Conservation (phyloP, 1,140 invertebrate species). For the Portunus trituberculatus region DNA sequence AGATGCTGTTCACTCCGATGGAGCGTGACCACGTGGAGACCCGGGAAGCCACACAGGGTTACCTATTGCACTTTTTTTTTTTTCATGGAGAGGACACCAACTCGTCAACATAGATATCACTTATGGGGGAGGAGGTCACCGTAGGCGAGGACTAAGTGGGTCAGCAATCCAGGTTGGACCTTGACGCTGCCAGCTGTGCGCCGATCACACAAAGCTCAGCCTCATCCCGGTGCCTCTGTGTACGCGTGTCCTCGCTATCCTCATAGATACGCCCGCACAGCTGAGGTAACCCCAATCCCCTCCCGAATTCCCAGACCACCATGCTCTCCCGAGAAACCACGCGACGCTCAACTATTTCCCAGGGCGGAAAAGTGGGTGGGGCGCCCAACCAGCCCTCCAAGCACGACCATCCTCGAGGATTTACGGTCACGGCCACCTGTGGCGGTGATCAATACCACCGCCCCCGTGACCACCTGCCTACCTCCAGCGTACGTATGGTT, state of each 20-base stretch:
- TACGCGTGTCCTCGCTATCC: neutral
- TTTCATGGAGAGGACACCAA: neutral
- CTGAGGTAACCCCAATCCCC: neutral
- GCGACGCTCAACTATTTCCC: constrained; percentile 58
- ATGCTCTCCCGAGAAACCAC: constrained; percentile 23
- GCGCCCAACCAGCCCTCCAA: constrained; percentile 28
- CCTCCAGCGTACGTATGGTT: neutral
- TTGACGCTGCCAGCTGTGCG: constrained; percentile 34
- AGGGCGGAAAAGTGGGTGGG: constrained; percentile 5
- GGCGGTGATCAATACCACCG: constrained; percentile 33
- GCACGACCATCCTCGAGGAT: neutral
- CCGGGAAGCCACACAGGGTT: neutral
- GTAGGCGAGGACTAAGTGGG: constrained; percentile 55
- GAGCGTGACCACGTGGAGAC: constrained; percentile 4
- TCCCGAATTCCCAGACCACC: neutral
- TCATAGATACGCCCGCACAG: neutral
- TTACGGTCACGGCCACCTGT: constrained; percentile 34
- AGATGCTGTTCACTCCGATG: neutral
- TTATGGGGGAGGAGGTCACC: neutral
- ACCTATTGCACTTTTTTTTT: neutral
- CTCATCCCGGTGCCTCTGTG: neutral
- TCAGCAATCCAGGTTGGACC: constrained; percentile 52
- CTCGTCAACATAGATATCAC: neutral
- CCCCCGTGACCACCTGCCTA: neutral
- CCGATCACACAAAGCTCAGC: neutral